phyloP scores from a whole-genome alignment of 2,113 vertebrate species.

The Ifrita kowaldi region DNA sequence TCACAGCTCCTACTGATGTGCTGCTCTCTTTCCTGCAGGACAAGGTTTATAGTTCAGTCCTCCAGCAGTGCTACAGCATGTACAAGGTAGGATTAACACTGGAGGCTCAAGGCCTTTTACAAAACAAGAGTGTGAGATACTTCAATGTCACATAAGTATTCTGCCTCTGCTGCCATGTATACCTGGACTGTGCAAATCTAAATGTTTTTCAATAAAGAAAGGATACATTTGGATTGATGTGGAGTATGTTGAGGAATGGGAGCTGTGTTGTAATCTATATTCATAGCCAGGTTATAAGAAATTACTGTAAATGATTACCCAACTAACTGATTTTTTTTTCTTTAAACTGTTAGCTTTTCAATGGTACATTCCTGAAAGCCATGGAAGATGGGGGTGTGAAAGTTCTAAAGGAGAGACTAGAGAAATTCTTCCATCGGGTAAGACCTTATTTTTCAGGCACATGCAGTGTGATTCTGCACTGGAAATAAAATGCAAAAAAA shows the following conservation, averaged over 20 bases:
- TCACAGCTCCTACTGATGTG: not conserved
- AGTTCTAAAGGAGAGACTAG: constrained; percentile 88
- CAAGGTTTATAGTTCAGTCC: constrained; percentile 93
- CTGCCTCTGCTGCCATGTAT: not conserved
- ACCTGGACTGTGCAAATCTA: not conserved
- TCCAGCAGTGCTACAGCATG: constrained; percentile 97
- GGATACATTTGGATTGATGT: not conserved
- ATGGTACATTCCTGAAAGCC: constrained; percentile 88
- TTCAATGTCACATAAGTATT: not conserved
- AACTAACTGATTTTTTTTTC: not conserved
- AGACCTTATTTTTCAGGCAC: constrained; percentile 21
- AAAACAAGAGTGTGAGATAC: not conserved
- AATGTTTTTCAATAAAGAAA: not conserved
- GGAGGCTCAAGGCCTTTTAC: not conserved
- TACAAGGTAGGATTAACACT: constrained; percentile 84
- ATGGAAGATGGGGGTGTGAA: constrained; percentile 91
- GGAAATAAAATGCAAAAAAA: not conserved
- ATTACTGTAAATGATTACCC: not conserved
- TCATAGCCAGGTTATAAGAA: not conserved
- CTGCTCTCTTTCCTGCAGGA: constrained; percentile 76
- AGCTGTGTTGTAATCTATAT: not conserved
- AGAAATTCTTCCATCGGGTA: constrained; percentile 98
- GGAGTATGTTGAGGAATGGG: not conserved
- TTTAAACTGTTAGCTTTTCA: constrained; percentile 84
- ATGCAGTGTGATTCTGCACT: not conserved